A percentile compares a stretch with the other conserved stretches of the same genome.
phyloP scores from a whole-genome alignment of 1,140 invertebrate genomes.

The Sesamia nonagrioides region DNA sequence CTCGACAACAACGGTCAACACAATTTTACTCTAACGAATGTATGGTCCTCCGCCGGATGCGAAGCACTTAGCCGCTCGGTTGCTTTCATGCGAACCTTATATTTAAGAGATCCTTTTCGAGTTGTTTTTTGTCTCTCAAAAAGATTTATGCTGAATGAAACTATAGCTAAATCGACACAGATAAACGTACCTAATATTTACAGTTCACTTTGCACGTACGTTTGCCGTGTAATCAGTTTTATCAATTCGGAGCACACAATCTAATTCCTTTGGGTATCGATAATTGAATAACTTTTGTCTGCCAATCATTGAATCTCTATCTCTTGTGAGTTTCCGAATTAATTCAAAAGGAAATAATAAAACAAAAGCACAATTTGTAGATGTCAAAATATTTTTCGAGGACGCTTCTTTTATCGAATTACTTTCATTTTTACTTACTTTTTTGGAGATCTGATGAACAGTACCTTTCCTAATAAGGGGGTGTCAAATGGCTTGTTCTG shows the following conservation, averaged over 20 bases:
- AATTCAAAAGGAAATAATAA: slow-evolving; percentile 33
- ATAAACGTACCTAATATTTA: background rate
- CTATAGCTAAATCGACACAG: slow-evolving; percentile 28
- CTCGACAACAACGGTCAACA: slow-evolving; percentile 37
- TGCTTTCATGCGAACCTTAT: slow-evolving; percentile 24
- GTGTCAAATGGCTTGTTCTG: slow-evolving; percentile 9
- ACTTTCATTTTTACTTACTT: background rate
- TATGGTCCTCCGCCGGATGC: slow-evolving; percentile 35
- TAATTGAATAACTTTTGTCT: slow-evolving; percentile 44
- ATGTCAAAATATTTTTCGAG: slow-evolving; percentile 8
- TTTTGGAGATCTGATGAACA: background rate
- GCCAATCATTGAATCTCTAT: slow-evolving; percentile 17
- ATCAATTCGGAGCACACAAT: slow-evolving; percentile 31
- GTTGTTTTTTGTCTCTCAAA: slow-evolving; percentile 46
- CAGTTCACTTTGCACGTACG: background rate
- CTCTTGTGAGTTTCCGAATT: slow-evolving; percentile 1
- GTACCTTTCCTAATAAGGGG: slow-evolving; percentile 20
- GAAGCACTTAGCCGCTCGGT: slow-evolving; percentile 41
- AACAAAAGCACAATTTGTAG: slow-evolving; percentile 27
- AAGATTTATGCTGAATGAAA: slow-evolving; percentile 48
- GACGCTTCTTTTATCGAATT: slow-evolving; percentile 4
- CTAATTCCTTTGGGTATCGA: slow-evolving; percentile 27
- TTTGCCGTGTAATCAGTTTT: slow-evolving; percentile 19
- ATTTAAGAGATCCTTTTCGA: slow-evolving; percentile 45
- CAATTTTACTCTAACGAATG: slow-evolving; percentile 44